Evolutionary conservation across 2,888 invertebrate genomes (phyloP), one percentile per base, ranked within the genome.

Genomic region (Tenthredo mesomela): DNA sequence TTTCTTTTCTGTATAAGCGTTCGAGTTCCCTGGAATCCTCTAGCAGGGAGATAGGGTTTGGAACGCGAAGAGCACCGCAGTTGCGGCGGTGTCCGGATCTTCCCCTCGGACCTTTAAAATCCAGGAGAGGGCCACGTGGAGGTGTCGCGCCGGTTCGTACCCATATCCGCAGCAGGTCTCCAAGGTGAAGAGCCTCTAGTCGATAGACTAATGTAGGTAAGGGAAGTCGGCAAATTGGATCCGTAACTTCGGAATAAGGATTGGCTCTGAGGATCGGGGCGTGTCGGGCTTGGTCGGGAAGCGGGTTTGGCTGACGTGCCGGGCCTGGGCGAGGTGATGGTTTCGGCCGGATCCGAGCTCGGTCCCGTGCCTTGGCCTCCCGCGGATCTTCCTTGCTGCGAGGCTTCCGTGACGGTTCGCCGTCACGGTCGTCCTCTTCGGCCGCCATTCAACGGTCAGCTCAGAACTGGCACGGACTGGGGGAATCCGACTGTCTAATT

Each of bases 211-310:
- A 96, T 95, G 95, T 95, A 95, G 95, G 94, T 95, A 95, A 95
- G 95, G 95, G 95, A 95, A 95, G 95, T 95, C 95, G 95, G 95
- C 95, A 96, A 96, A 95, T 94, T 95, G 93, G 95, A 95, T 94
- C 94, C 94, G 87, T 89, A 89, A 89, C 89, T 89, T 94, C 92
- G 94, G 94, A 93, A 94, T 89, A 94, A 94, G 94, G 94, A 94
- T 94, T 94, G 94, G 94, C 94, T 95, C 94, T 94, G 93, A 94
- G 93, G 94, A 91, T 92, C 90, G 82, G 82, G 95, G 94, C 93
- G 94, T 91, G 94, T 94, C 94, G 94, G 94, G 95, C 50, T 50
- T 50, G 50, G 50, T 50, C 50, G 50, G 50, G 50, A 50, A 50
- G 50, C 50, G 50, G 50, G 50, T 50, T 50, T 94, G 94, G 94